Base-by-base conservation (phyloP, 2,113 vertebrate species). In the Etheostoma cragini region DNA sequence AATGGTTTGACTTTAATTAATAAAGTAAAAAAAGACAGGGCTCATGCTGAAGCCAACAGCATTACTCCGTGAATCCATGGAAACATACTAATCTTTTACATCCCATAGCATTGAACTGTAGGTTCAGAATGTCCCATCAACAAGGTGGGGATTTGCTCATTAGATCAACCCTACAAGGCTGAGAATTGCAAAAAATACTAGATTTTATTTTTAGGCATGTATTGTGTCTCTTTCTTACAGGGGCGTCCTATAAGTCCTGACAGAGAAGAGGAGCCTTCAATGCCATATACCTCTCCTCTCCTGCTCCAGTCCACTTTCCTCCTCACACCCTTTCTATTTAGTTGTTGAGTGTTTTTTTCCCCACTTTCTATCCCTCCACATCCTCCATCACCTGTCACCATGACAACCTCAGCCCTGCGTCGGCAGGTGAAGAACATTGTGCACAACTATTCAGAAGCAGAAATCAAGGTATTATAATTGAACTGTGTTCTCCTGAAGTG, bases 371-470 rank as follows among this genome's bases (percentile, higher is more conserved):
- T 42, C 69, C 70, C 62, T 81, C 47, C 73, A 33, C 81, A 62
- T 78, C 82, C 68, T 69, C 47, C 82, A 57, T 88, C 92, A 72
- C 87, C 69, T 38, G 54, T 90, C 94, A 62, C 92, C 94, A 99
- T 99, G 98, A 98, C 97, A 46, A 98, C 98, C 64, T 98, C 97
- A 0, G 97, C 97, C 0, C 93, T 99, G 91, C 97, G 98, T 11
- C 96, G 98, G 72, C 98, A 99, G 92, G 97, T 99, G 85, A 99
- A 99, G 88, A 99, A 99, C 89, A 97, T 99, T 0, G 97, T 99
- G 74, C 97, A 98, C 95, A 99, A 99, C 92, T 99, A 99, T 89
- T 97, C 98, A 0, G 97, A 99, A 85, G 98, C 98, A 0, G 98
- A 99, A 93, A 96, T 99, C 80, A 99, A 99, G 91, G 98, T 99